Base-by-base conservation (phyloP, 2,888 invertebrate species). In the Cephonodes hylas region DNA sequence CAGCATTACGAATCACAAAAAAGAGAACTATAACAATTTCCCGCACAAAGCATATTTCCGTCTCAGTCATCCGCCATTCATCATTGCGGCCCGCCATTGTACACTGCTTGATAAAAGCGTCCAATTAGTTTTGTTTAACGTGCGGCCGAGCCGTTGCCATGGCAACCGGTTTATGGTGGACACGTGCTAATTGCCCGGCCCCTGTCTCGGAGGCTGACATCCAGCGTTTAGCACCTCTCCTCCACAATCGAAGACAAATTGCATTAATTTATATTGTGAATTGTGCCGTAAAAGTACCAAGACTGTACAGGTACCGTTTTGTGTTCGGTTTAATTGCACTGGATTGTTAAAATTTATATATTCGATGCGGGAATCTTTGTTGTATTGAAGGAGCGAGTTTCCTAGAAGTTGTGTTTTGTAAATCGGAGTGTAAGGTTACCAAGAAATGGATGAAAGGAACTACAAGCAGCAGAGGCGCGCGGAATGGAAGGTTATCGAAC, bases 111-210 rank as follows among this genome's bases (percentile, higher is more conserved):
- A 75, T 78, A 83, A 77, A 82, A 81, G 80, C 79, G 77, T 67
- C 81, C 88, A 88, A 89, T 88, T 88, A 88, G 86, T 84, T 59
- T 88, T 84, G 87, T 88, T 88, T 85, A 85, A 83, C 84, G 81
- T 78, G 72, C 82, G 83, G 77, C 69, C 72, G 75, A 74, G 72
- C 70, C 79, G 85, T 84, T 80, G 80, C 80, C 77, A 83, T 83
- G 78, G 81, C 76, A 72, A 85, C 86, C 75, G 78, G 77, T 76
- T 76, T 76, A 71, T 70, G 73, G 76, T 72, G 75, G 78, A 77
- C 79, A 80, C 77, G 79, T 82, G 85, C 79, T 88, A 90, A 89
- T 89, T 89, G 88, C 76, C 71, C 74, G 62, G 75, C 72, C 73
- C 72, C 75, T 71, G 79, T 74, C 77, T 74, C 75, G 74, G 73